Conservation (phyloP, 2,113 vertebrate species). For the Clinocottus analis region DNA sequence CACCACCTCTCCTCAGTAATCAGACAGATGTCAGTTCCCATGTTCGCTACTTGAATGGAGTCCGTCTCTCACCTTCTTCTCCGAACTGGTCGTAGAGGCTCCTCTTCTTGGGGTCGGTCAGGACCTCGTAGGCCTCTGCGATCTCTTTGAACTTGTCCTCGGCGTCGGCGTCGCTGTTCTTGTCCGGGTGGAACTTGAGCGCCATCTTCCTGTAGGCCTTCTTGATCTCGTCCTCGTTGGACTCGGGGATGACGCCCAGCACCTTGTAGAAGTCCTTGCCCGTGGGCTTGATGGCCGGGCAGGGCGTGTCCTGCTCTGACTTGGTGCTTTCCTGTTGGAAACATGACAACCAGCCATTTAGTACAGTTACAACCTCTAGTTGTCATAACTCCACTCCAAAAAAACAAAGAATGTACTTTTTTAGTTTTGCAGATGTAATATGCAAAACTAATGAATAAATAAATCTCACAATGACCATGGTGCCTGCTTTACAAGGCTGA, state of each 20-base stretch:
- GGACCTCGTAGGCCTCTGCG: slow-evolving; percentile 93
- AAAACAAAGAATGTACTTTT: neutral
- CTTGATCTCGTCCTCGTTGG: slow-evolving; percentile 98
- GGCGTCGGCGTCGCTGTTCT: slow-evolving; percentile 93
- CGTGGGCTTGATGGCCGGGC: slow-evolving; percentile 81
- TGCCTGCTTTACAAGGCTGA: neutral
- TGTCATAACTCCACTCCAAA: slow-evolving; percentile 1
- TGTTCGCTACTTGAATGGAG: neutral
- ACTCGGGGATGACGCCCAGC: slow-evolving; percentile 89
- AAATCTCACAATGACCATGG: neutral
- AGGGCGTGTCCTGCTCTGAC: slow-evolving; percentile 78
- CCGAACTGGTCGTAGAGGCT: slow-evolving; percentile 93
- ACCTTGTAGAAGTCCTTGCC: slow-evolving; percentile 97
- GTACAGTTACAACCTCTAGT: neutral
- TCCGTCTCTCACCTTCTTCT: slow-evolving; percentile 91
- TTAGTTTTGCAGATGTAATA: no score
- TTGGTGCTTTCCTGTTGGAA: slow-evolving; percentile 77
- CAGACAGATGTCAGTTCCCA: slow-evolving; percentile 22
- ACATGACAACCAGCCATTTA: no score
- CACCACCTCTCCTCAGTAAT: neutral
- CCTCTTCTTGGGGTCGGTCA: slow-evolving; percentile 93
- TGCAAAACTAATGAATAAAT: no score
- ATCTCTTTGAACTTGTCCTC: slow-evolving; percentile 99
- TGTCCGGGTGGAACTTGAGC: slow-evolving; percentile 96
- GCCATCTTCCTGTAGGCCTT: slow-evolving; percentile 98